Base-by-base conservation (phyloP, 2,113 vertebrate genomes). In the Hydrochoerus hydrochaeris region DNA sequence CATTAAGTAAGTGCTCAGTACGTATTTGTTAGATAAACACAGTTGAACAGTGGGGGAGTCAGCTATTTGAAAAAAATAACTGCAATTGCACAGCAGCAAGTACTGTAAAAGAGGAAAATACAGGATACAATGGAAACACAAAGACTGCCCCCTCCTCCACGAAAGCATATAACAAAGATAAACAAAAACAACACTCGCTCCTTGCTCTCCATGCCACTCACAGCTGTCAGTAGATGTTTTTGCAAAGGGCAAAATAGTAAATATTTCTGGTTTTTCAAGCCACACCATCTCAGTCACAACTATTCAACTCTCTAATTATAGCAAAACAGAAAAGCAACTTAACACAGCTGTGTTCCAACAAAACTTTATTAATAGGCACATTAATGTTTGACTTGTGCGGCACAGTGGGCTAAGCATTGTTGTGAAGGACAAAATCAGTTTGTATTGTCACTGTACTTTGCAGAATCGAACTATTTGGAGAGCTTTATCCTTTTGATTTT, bases 331-430 rank as follows among this genome's bases (percentile, higher is more conserved):
- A 52, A 87, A 89, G 58, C 13, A 69, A 85, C 82, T 13, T 3
- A 67, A n/a, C 1, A 22, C 0, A 57, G 41, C 22, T 52, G 6
- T 87, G 44, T 90, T 91, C 63, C 38, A 92, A 32, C 46, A 90
- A 93, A 87, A 86, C 49, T 57, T 83, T 91, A 93, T 85, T 93
- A 28, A 87, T 20, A 82, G 8, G 5, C 58, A 95, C 26, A 26
- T 28, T 2, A 94, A 52, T 58, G 46, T 82, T 32, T 69, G 38
- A 26, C 46, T 38, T 49, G 73, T 0, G 2, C 17, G 17, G 14
- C 24, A 65, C 10, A 90, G 73, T 86, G 88, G 84, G 22, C 49
- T 88, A 6, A 87, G 67, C 17, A 63, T 67, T 73, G 28, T 67
- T 94, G 85, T 87, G 85, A 44, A 85, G 5, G 5, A 80, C 19